phyloP scores from a whole-genome alignment of 2,888 invertebrate genomes.

The Eilema depressum region DNA sequence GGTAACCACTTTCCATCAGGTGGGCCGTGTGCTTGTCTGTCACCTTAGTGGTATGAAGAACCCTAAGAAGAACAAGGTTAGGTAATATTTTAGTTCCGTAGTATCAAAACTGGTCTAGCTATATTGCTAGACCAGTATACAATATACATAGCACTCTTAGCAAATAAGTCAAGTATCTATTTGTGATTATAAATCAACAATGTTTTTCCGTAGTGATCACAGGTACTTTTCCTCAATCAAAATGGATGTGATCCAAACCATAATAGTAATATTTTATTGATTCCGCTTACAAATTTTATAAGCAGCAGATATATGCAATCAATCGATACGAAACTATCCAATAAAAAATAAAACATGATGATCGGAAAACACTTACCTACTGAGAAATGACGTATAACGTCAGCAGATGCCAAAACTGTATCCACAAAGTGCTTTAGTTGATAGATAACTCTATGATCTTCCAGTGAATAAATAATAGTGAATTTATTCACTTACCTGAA shows the following conservation, averaged over 20 bases:
- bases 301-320: neutral
- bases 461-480: neutral
- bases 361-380: conserved; percentile 11
- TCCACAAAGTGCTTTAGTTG: neutral
- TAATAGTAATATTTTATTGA: neutral
- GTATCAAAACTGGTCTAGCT: too few relatives aligned
- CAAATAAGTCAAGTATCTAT: neutral
- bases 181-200: neutral
- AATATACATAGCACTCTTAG: too few relatives aligned
- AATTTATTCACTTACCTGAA: conserved; percentile 11
- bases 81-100: too few relatives aligned
- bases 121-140: too few relatives aligned
- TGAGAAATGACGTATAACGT: neutral
- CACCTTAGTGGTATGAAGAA: too few relatives aligned
- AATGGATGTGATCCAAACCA: neutral
- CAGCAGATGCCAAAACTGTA: conserved; percentile 4
- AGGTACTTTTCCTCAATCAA: neutral
- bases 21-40: too few relatives aligned
- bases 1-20: too few relatives aligned
- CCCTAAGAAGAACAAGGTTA: too few relatives aligned
- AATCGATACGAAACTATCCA: neutral
- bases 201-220: neutral
- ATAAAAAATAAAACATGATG: neutral
- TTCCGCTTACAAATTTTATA: conserved; percentile 5
- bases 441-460: neutral